A percentile compares a stretch with the other conserved stretches of the same genome.
phyloP scores from a whole-genome alignment of 2,888 invertebrate species.

The Pterobdella sp. region DNA sequence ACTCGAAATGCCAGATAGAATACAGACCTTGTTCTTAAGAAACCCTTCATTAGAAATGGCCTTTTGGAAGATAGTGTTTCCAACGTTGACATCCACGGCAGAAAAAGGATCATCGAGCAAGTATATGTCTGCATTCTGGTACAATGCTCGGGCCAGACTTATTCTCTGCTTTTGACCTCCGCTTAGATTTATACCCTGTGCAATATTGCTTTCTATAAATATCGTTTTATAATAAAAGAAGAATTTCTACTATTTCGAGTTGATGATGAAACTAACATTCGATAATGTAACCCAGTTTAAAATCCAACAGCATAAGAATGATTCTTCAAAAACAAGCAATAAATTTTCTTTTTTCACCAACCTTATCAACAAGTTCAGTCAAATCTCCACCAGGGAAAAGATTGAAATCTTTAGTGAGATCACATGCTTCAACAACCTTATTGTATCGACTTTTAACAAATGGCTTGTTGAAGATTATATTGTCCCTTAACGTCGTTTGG shows the following conservation, averaged over 20 bases:
- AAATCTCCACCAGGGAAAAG: slow-evolving; percentile 79
- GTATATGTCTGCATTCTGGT: neutral
- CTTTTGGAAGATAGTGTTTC: neutral
- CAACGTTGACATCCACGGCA: neutral
- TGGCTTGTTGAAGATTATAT: slow-evolving; percentile 79
- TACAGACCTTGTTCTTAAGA: neutral
- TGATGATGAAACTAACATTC: too few species aligned
- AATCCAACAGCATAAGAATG: too few species aligned
- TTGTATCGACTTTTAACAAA: slow-evolving; percentile 67
- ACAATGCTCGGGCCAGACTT: neutral
- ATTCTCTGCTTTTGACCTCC: neutral
- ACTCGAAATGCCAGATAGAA: too few species aligned
- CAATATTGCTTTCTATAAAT: neutral
- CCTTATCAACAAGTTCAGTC: slow-evolving; percentile 95
- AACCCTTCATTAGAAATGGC: neutral
- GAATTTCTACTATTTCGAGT: too few species aligned
- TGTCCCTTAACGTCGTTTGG: slow-evolving; percentile 83
- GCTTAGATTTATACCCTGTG: neutral
- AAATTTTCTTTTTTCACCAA: slow-evolving; percentile 33
- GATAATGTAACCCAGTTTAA: too few species aligned
- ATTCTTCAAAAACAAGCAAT: too few species aligned
- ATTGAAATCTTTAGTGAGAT: slow-evolving; percentile 78
- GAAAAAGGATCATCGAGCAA: neutral
- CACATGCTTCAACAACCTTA: slow-evolving; percentile 72
- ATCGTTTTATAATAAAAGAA: too few species aligned